phyloP scores from a whole-genome alignment of 2,888 invertebrate genomes.

The Hemithea aestivaria region DNA sequence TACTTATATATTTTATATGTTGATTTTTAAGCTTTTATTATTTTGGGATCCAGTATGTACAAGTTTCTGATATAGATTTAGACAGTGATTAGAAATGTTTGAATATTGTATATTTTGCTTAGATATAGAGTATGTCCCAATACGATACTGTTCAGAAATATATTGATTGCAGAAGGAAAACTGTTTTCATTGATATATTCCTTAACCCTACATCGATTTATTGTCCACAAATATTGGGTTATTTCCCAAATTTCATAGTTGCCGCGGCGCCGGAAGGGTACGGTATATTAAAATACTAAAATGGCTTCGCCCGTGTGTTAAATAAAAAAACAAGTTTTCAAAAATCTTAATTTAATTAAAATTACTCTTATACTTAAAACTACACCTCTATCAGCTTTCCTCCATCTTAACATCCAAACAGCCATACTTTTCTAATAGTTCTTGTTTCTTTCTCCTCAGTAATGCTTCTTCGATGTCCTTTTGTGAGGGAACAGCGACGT shows the following conservation, averaged over 20 bases:
- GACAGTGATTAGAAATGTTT: conserved; percentile 33
- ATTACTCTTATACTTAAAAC: conserved; percentile 6
- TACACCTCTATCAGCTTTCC: conserved; percentile 52
- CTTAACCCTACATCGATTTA: no score
- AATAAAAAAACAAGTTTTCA: conserved; percentile 1
- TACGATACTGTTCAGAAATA: conserved; percentile 58
- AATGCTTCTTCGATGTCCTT: conserved; percentile 96
- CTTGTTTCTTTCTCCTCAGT: conserved; percentile 93
- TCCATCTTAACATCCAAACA: conserved; percentile 71
- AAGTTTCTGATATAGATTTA: conserved; percentile 10
- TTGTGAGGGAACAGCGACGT: conserved; percentile 96
- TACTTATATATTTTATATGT: conserved; percentile 15
- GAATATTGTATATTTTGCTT: conserved; percentile 56
- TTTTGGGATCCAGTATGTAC: conserved; percentile 10
- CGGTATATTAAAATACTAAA: no score
- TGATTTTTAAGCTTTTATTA: conserved; percentile 15
- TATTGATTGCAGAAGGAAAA: conserved; percentile 40
- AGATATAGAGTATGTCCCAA: conserved; percentile 40
- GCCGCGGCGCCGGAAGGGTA: no score
- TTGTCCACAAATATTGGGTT: no score
- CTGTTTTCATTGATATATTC: conserved; percentile 2
- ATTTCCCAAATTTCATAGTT: no score
- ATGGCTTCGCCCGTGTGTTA: no score
- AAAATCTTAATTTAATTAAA: conserved; percentile 4
- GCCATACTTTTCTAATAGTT: conserved; percentile 91